Conservation (phyloP, 2,888 invertebrate species). For the Orthonevra nobilis region DNA sequence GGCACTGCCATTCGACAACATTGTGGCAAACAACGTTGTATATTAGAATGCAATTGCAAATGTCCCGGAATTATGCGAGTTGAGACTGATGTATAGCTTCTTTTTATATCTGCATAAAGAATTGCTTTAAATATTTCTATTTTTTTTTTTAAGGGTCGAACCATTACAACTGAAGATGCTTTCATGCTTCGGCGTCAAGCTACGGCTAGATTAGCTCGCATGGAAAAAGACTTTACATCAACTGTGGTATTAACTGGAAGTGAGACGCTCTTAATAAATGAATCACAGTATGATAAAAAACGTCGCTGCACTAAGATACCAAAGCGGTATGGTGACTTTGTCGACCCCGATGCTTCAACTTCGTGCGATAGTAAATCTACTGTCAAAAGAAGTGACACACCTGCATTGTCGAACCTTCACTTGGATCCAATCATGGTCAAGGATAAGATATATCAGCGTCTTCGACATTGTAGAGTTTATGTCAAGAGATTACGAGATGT, state of each 20-base stretch:
- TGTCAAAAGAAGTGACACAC: conserved; percentile 53
- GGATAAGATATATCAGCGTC: conserved; percentile 72
- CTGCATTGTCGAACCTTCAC: conserved; percentile 36
- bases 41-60: conserved; percentile 81
- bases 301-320: conserved; percentile 83
- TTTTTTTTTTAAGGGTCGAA: conserved; percentile 73
- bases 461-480: conserved; percentile 77
- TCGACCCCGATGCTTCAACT: conserved; percentile 73
- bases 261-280: conserved; percentile 84
- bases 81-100: conserved; percentile 76
- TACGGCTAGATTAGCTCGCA: conserved; percentile 83
- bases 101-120: background rate
- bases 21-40: conserved; percentile 82
- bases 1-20: conserved; percentile 81
- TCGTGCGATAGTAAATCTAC: conserved; percentile 40
- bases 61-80: conserved; percentile 75
- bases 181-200: conserved; percentile 78
- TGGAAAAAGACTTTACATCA: conserved; percentile 87
- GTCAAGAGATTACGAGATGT: conserved; percentile 75
- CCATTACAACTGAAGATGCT: conserved; percentile 78
- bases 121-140: background rate
- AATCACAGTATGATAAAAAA: conserved; percentile 79
- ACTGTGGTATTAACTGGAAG: conserved; percentile 85
- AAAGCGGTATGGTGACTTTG: conserved; percentile 83
- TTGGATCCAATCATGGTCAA: conserved; percentile 72